phyloP scores from a whole-genome alignment of 2,113 vertebrate genomes.

The Rallus limicola region DNA sequence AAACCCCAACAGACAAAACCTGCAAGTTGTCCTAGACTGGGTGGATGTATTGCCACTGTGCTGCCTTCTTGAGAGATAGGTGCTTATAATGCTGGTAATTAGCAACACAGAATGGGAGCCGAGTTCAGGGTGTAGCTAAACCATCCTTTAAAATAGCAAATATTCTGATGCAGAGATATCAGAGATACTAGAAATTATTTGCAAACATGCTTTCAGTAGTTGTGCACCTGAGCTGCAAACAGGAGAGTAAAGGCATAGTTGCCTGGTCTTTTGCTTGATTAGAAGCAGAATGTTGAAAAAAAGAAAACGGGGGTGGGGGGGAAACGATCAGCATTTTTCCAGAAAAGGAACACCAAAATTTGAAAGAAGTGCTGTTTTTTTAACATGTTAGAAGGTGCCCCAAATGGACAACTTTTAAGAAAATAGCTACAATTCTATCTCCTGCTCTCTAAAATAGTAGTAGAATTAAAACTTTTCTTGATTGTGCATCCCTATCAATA shows the following conservation, averaged over 20 bases:
- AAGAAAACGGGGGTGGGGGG: no score
- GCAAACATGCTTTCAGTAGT: not conserved
- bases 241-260: not conserved
- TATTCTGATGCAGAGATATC: not conserved
- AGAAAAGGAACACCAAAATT: not conserved
- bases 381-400: not conserved
- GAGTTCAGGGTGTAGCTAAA: not conserved
- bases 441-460: not conserved
- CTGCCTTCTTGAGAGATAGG: not conserved
- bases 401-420: not conserved
- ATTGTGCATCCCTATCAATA: not conserved
- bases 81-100: not conserved
- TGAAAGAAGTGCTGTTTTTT: not conserved
- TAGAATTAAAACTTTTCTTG: not conserved
- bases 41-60: not conserved
- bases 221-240: not conserved
- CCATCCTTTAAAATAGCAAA: not conserved
- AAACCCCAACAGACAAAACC: no score
- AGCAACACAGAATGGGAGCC: not conserved
- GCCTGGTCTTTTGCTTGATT: not conserved
- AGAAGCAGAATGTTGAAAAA: not conserved
- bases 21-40: not conserved
- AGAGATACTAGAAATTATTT: not conserved
- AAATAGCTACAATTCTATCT: not conserved
- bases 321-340: not conserved